Percentiles rank a stretch among this genome's conserved stretches.
These are phyloP conservation scores for Eulimnadia texana DNA, from an alignment of 1,140 invertebrate species.

Conservation along the genomic window DNA sequence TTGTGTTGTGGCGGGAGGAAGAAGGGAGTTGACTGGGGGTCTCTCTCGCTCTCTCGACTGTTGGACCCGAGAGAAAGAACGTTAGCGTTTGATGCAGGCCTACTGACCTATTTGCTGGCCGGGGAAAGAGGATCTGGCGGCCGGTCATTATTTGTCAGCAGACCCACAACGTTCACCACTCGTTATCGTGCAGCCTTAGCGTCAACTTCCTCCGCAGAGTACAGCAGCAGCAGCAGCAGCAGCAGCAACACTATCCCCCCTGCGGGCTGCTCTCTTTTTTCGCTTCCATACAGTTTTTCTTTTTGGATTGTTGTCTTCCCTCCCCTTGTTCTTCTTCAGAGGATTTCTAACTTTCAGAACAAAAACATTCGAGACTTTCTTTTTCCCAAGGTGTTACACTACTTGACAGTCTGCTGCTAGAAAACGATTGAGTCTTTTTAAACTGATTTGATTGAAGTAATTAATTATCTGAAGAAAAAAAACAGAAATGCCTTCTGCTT, in stretches of 20 bases:
- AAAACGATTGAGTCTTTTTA: too few species aligned
- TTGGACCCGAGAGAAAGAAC: background rate
- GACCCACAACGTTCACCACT: background rate
- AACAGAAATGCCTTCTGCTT: conserved; percentile 10
- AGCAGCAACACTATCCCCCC: background rate
- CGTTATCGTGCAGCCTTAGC: background rate
- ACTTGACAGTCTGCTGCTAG: too few species aligned
- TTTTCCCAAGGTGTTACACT: too few species aligned
- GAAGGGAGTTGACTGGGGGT: background rate
- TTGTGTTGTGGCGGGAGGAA: background rate
- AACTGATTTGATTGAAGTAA: too few species aligned
- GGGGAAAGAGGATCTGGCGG: background rate
- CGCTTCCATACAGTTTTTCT: too few species aligned
- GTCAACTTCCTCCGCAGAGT: conserved; percentile 8
- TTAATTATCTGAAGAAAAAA: background rate
- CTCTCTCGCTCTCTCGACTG: background rate
- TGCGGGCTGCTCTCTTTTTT: background rate
- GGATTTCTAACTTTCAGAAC: too few species aligned
- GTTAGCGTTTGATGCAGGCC: conserved; percentile 11
- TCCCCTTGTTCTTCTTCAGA: too few species aligned
- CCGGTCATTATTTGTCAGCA: background rate
- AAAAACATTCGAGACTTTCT: too few species aligned
- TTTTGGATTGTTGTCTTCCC: too few species aligned
- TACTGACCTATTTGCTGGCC: conserved; percentile 15
- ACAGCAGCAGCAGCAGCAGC: too few species aligned